Evolutionary conservation across 1,140 invertebrate genomes (phyloP).

Genomic region (Mylabris phalerata): DNA sequence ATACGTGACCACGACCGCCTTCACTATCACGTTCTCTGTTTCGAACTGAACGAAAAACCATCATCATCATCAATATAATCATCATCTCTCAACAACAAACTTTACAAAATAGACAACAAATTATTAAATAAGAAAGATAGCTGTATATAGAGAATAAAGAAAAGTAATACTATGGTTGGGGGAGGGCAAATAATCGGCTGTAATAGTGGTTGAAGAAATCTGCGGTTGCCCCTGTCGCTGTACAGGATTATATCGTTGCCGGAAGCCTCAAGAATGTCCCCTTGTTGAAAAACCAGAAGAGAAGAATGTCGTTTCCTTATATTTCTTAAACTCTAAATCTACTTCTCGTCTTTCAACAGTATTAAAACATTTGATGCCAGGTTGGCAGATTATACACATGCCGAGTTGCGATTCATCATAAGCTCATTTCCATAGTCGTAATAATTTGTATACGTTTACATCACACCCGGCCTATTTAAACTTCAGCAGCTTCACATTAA

Average conservation of each 20-base stretch:
- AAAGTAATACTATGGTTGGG: too few species aligned
- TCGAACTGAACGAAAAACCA: background rate
- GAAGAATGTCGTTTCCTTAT: too few species aligned
- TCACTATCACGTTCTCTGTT: background rate
- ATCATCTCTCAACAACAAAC: background rate
- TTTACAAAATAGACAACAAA: background rate
- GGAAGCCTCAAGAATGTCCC: too few species aligned
- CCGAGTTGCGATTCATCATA: conserved; percentile 3
- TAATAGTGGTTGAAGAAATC: too few species aligned
- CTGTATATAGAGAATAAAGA: too few species aligned
- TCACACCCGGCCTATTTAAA: too few species aligned
- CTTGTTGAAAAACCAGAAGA: too few species aligned
- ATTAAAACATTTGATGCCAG: background rate
- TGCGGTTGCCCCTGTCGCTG: too few species aligned
- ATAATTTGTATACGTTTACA: background rate
- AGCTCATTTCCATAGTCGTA: background rate
- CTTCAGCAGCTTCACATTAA: too few species aligned
- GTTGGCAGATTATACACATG: background rate
- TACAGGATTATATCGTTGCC: too few species aligned
- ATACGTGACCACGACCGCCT: conserved; percentile 2
- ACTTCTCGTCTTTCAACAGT: conserved; percentile 9
- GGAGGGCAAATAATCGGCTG: too few species aligned
- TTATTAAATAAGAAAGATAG: background rate
- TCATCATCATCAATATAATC: background rate
- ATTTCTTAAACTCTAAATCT: conserved; percentile 4